Evolutionary conservation across 2,888 invertebrate genomes (phyloP), one percentile per base, ranked within the genome.

Genomic region (Philaethria dido): DNA sequence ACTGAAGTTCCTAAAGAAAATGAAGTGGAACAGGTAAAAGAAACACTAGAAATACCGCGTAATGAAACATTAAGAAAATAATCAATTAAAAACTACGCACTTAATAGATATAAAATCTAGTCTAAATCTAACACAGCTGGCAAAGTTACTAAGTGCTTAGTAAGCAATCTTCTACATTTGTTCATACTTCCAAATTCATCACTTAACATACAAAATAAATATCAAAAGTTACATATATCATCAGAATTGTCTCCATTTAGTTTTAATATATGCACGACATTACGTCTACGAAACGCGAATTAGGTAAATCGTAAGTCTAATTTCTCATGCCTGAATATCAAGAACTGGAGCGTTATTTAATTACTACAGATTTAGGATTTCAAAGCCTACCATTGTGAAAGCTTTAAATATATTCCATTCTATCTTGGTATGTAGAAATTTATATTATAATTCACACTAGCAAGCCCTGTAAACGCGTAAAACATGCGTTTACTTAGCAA

Each of bases 281-380:
- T 60, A 62, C 25, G 25, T 62, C 62, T 62, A 18, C 62, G 50
- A 25, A 39, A 62, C 52, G 62, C 16, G 50, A 62, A 52, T 62
- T 62, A 62, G 52, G 62, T 62, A 52, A 62, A 42, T 52, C 62
- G 50, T 50, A 50, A 62, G 62, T 62, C 42, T 62, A 62, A 62
- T 62, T 52, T 62, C 62, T 47, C 42, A 42, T 52, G 52, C 25
- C 62, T 62, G 62, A 52, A 62, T 62, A 62, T 60, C 60, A 60
- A 60, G 60, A 33, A 45, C 45, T 42, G 52, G 42, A 52, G 62
- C 62, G 52, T 50, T 62, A 62, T 52, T 62, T 62, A 62, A 62
- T 62, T 42, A 62, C 62, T 14, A 52, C 62, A 62, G 62, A 52
- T 62, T 62, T 62, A 42, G 42, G 52, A 39, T 62, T 62, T 62